These are phyloP conservation scores for Crocidura indochinensis DNA, from an alignment of 2,797 vertebrate genomes.

Conservation along the genomic window DNA sequence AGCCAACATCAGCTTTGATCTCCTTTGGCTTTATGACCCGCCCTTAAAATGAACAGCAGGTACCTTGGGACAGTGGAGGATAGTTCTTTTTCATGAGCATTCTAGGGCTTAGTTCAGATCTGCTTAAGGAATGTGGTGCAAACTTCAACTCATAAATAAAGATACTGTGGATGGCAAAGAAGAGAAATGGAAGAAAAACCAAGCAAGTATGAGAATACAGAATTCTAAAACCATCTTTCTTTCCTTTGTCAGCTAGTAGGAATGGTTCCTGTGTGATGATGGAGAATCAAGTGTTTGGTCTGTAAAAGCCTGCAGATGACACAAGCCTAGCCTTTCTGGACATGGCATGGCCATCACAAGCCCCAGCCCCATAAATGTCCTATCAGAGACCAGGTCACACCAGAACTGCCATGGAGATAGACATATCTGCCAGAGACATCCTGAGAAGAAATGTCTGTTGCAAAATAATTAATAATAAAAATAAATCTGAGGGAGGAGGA, in stretches of 20 bases:
- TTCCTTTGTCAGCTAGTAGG: conserved; percentile 39
- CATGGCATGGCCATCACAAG: background rate
- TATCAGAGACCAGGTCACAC: conserved; percentile 50
- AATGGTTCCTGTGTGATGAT: conserved; percentile 42
- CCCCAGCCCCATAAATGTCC: accelerated
- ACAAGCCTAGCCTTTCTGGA: background rate
- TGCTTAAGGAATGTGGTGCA: conserved; percentile 11
- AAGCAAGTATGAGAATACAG: conserved; percentile 48
- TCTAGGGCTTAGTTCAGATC: conserved; percentile 31
- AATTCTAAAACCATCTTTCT: background rate
- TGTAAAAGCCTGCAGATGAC: background rate
- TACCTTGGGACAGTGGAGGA: background rate
- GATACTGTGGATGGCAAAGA: background rate
- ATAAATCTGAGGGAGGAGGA: conserved; percentile 57
- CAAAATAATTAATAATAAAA: conserved; percentile 84
- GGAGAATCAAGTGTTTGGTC: conserved; percentile 78
- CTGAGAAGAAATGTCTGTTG: conserved; percentile 89
- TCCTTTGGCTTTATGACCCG: background rate
- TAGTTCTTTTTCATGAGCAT: background rate
- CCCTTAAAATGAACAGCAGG: background rate
- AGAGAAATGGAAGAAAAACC: background rate
- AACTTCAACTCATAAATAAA: conserved; percentile 78
- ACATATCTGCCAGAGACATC: conserved; percentile 81
- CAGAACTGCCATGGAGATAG: conserved; percentile 64
- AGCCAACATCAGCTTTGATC: background rate